phyloP scores from a whole-genome alignment of 2,797 vertebrate species.

The Chelidonichthys spinosus region DNA sequence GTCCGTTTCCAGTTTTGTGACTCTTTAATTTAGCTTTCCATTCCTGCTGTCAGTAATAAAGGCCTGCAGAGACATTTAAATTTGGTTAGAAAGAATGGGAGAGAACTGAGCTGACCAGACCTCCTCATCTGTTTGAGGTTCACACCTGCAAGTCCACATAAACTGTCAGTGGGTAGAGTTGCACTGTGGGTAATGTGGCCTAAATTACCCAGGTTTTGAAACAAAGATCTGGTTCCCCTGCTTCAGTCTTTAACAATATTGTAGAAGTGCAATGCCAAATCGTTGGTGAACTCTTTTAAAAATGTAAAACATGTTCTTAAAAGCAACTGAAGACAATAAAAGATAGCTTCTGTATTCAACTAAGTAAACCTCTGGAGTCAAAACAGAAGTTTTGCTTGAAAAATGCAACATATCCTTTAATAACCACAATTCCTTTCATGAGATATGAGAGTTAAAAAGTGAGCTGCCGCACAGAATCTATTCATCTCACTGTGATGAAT shows the following conservation, averaged over 20 bases:
- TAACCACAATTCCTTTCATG: background rate
- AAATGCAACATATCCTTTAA: background rate
- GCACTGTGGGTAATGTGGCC: too few species aligned
- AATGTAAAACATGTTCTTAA: background rate
- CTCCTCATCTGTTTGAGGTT: background rate
- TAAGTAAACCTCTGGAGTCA: background rate
- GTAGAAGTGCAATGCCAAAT: background rate
- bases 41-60: background rate
- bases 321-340: background rate
- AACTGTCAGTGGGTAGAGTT: background rate
- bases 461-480: background rate
- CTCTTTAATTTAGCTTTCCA: background rate
- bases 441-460: background rate
- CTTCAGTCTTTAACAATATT: background rate
- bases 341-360: background rate
- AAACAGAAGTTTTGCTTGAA: background rate
- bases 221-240: background rate
- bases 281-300: background rate
- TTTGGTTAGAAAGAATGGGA: background rate
- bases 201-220: too few species aligned
- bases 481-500: background rate
- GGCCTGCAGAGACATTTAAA: background rate
- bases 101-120: background rate
- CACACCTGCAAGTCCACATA: fast-evolving
- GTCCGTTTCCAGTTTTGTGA: background rate